Evolutionary conservation across 1,140 invertebrate genomes (phyloP), one percentile per base, ranked within the genome.

Genomic region (Diplogasteroides magnus): DNA sequence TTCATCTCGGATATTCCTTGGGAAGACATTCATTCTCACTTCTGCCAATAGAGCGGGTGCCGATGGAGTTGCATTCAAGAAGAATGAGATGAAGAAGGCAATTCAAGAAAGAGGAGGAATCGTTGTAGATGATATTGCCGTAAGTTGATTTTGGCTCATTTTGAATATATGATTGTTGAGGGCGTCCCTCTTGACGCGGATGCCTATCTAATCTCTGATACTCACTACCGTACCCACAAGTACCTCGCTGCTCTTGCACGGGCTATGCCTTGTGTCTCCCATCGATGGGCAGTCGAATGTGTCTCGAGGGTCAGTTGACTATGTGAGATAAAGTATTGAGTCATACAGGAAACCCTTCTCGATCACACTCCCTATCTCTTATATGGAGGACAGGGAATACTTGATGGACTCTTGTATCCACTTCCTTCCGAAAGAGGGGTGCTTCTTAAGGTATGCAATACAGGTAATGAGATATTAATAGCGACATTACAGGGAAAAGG

Each of bases 171-270:
- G n/a, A n/a, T 64, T 19, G 6, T 48, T 6, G 62, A 77, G 57
- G 64, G 64, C 11, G 23, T 67, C 11, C 19, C 70, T 11, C 57
- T 32, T 1, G 68, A 59, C 2, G 55, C 56, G 1, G 64, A 66
- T 11, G 73, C 69, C 1, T 80, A 67, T 63, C 69, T 81, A 6
- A 76, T 81, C 64, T 80, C 81, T n/a, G 79, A 81, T 67, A 79
- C 77, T 0, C 74, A 69, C 66, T 81, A 81, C 60, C 77, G 79
- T 2, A 81, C 79, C 11, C 79, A 81, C 68, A 81, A 81, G 61
- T 81, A 81, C 58, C 61, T 81, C 37, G 71, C 72, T 2, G 79
- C 79, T 19, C 57, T 81, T 55, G 80, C 79, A 2, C n/a, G 70
- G 2, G 74, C 76, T 15, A 65, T 83, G 37, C 79, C 79, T 2